These are phyloP conservation scores for Asarcornis scutulata DNA, from an alignment of 2,113 vertebrate species.

Conservation along the genomic window DNA sequence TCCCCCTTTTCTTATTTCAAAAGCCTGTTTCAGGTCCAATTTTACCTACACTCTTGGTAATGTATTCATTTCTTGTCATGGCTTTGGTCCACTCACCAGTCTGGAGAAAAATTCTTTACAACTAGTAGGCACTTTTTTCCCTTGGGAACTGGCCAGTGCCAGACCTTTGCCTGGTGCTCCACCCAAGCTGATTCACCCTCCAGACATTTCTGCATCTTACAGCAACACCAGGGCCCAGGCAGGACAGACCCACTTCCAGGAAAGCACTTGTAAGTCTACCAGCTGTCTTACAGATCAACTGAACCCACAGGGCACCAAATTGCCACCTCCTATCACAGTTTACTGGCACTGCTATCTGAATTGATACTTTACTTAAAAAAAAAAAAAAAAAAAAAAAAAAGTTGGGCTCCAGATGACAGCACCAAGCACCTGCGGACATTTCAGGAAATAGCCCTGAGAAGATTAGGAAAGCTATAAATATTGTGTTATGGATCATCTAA, in stretches of 20 bases:
- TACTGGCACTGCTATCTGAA: not conserved
- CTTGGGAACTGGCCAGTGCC: not conserved
- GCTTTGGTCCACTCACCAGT: not conserved
- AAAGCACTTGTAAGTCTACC: not conserved
- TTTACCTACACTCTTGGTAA: not conserved
- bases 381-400: no score
- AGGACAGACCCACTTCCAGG: not conserved
- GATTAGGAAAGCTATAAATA: not conserved
- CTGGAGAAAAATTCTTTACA: not conserved
- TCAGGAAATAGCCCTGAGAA: not conserved
- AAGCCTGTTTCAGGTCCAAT: not conserved
- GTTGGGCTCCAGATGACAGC: not conserved
- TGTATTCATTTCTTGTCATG: not conserved
- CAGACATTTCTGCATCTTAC: not conserved
- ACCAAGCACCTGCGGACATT: not conserved
- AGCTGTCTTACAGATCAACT: not conserved
- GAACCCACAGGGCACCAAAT: not conserved
- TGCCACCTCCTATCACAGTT: not conserved
- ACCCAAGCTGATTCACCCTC: not conserved
- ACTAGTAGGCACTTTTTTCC: not conserved
- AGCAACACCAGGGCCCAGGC: not conserved
- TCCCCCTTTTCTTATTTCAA: not conserved
- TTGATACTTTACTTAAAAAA: not conserved
- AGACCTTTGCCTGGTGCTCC: not conserved
- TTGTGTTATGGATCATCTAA: not conserved